These are phyloP conservation scores for Tympanuchus pallidicinctus DNA, from an alignment of 2,113 vertebrate genomes.

Conservation along the genomic window DNA sequence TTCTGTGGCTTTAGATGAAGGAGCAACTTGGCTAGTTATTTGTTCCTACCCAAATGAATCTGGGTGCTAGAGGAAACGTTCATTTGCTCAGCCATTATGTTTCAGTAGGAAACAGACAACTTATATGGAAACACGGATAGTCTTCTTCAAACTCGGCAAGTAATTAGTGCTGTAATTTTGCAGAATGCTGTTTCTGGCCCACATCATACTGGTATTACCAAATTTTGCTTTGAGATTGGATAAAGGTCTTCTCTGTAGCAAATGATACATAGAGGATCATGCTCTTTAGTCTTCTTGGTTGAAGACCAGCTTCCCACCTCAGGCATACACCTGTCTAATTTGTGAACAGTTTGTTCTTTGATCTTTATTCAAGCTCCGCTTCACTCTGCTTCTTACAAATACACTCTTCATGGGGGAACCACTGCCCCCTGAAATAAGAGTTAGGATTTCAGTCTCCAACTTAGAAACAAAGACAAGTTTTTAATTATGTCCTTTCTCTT, in stretches of 20 bases:
- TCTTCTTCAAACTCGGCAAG: background rate
- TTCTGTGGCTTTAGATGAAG: background rate
- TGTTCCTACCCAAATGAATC: background rate
- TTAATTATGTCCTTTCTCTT: background rate
- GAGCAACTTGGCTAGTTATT: background rate
- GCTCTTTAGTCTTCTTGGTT: background rate
- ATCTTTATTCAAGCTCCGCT: background rate
- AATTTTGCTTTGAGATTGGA: background rate
- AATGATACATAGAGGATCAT: background rate
- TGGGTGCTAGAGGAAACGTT: background rate
- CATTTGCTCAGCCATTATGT: background rate
- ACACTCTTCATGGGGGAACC: background rate
- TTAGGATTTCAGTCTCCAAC: background rate
- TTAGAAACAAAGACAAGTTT: background rate
- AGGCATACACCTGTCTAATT: background rate
- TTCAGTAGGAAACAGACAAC: background rate
- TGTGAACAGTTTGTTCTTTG: background rate
- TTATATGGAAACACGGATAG: slow-evolving; percentile 1
- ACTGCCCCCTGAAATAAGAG: background rate
- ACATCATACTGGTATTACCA: background rate
- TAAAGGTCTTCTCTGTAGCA: background rate
- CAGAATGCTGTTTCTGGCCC: background rate
- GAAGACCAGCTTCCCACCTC: background rate
- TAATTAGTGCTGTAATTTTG: background rate
- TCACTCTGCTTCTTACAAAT: background rate